Percentiles rank a stretch among this genome's conserved stretches.
These are phyloP conservation scores for Macrocentrus cingulum DNA, from an alignment of 1,140 invertebrate genomes.

Conservation along the genomic window DNA sequence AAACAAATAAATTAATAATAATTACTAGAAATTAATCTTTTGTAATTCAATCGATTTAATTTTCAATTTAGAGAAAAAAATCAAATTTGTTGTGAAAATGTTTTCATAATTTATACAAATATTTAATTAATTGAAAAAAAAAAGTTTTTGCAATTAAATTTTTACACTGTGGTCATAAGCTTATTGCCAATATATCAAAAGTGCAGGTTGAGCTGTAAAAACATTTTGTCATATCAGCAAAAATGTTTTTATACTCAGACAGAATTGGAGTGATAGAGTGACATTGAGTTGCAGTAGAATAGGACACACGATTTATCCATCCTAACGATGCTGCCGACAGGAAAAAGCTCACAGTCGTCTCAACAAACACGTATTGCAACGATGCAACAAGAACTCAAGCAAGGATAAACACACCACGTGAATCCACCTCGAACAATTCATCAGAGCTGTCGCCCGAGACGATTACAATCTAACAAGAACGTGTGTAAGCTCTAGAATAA, in stretches of 20 bases:
- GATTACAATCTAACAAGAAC: constrained; percentile 42
- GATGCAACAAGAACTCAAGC: constrained; percentile 30
- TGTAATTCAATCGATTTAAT: no score
- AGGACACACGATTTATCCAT: constrained; percentile 24
- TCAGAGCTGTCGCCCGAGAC: constrained; percentile 44
- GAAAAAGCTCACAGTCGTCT: constrained; percentile 3
- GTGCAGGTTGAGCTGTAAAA: background rate
- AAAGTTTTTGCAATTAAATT: no score
- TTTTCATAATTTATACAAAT: no score
- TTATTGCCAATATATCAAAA: background rate
- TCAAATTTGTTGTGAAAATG: no score
- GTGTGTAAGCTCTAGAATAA: constrained; percentile 12
- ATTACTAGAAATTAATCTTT: no score
- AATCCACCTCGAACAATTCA: constrained; percentile 33
- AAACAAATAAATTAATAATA: no score
- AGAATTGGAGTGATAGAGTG: background rate
- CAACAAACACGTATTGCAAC: constrained; percentile 20
- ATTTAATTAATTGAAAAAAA: no score
- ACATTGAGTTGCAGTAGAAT: background rate
- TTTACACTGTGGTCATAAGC: no score
- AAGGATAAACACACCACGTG: constrained; percentile 33
- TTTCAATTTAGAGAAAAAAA: no score
- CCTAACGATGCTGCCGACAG: constrained; percentile 24
- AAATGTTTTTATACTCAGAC: background rate
- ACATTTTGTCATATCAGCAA: background rate